phyloP scores from a whole-genome alignment of 2,797 vertebrate species.

The Poecilia picta region DNA sequence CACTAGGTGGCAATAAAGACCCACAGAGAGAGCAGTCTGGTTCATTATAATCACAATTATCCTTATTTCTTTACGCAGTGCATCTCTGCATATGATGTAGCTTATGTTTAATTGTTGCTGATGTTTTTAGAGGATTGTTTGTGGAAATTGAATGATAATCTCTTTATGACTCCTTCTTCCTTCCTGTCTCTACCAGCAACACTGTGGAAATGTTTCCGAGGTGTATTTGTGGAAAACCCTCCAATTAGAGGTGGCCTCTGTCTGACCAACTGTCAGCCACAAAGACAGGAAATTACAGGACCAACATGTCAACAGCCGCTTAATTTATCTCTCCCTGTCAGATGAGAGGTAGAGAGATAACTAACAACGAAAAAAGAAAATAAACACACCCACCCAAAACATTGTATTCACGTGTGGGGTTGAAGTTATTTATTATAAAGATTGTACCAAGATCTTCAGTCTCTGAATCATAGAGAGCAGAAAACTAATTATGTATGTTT shows the following conservation, averaged over 20 bases:
- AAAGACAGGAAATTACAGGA: slow-evolving; percentile 42
- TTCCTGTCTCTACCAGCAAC: slow-evolving; percentile 22
- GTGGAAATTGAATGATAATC: background rate
- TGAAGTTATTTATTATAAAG: background rate
- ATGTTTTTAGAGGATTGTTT: background rate
- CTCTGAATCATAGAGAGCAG: background rate
- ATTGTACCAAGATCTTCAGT: background rate
- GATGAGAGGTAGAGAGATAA: background rate
- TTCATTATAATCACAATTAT: background rate
- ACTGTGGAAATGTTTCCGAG: slow-evolving; percentile 17
- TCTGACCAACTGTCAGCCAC: slow-evolving; percentile 49
- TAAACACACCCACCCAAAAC: background rate
- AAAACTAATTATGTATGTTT: background rate
- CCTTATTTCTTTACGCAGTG: background rate
- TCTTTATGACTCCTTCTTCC: background rate
- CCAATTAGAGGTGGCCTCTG: slow-evolving; percentile 65
- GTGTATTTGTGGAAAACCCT: slow-evolving; percentile 41
- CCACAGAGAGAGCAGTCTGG: background rate
- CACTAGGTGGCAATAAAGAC: slow-evolving; percentile 56
- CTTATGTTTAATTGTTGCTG: background rate
- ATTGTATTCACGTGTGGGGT: background rate
- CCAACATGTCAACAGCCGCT: slow-evolving; percentile 28
- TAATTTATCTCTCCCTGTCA: slow-evolving; percentile 24
- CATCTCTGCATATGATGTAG: background rate
- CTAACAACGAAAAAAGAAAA: background rate